Conservation (phyloP, 2,113 vertebrate genomes). For the Caranx melampygus region DNA sequence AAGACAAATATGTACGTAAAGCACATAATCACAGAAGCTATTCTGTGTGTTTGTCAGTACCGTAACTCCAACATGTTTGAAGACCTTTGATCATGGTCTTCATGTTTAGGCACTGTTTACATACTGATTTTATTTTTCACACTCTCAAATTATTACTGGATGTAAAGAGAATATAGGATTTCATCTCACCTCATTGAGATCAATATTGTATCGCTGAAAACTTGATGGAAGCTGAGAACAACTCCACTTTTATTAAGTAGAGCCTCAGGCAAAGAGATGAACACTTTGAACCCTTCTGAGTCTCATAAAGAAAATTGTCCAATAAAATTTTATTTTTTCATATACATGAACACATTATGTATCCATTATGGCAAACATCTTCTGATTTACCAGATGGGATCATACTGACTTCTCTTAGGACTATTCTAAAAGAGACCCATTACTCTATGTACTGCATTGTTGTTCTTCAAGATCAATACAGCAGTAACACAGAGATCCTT, state of each 20-base stretch:
- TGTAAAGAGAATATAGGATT: neutral
- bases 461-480: neutral
- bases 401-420: neutral
- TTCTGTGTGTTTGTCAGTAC: no score
- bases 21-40: no score
- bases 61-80: neutral
- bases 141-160: neutral
- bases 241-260: neutral
- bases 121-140: neutral
- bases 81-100: neutral
- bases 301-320: slow-evolving; percentile 12
- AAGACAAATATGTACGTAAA: no score
- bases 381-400: neutral
- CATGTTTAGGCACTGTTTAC: neutral
- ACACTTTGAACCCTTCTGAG: slow-evolving; percentile 28
- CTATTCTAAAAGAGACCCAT: no score
- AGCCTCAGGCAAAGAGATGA: slow-evolving; percentile 2
- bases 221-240: slow-evolving; percentile 16
- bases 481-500: neutral
- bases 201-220: neutral
- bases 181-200: neutral
- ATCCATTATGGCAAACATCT: neutral
- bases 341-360: neutral
- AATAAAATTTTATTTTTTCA: neutral
- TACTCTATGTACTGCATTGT: no score